Percentiles rank a stretch among this genome's conserved stretches.
These are phyloP conservation scores for Nebria salina DNA, from an alignment of 2,888 invertebrate species.

Conservation along the genomic window DNA sequence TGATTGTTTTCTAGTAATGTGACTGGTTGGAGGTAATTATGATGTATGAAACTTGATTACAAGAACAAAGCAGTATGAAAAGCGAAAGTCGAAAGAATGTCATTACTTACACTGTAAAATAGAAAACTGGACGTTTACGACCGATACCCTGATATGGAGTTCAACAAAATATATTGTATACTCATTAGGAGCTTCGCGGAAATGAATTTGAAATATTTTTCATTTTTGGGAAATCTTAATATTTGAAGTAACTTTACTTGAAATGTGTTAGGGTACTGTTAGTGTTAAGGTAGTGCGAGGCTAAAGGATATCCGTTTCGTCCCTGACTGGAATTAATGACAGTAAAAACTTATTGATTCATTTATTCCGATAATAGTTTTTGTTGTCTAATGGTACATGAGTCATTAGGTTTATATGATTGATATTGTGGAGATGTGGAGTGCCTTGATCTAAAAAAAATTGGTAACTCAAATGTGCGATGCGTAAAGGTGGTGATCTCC, in stretches of 20 bases:
- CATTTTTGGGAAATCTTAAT: background rate
- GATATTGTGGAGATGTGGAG: background rate
- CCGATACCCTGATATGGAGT: background rate
- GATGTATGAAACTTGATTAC: background rate
- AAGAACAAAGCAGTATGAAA: background rate
- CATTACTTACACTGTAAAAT: background rate
- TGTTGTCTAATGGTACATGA: background rate
- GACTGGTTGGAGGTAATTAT: background rate
- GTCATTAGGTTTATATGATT: background rate
- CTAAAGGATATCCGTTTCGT: conserved; percentile 19
- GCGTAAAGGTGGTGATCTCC: background rate
- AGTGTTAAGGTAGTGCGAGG: conserved; percentile 15
- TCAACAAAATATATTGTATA: background rate
- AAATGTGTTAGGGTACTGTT: background rate
- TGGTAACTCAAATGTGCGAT: background rate
- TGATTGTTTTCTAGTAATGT: background rate
- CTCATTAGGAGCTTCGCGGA: background rate
- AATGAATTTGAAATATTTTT: background rate
- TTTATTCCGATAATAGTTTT: background rate
- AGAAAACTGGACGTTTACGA: background rate
- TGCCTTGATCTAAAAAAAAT: background rate
- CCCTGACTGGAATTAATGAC: conserved; percentile 2
- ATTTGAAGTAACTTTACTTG: background rate
- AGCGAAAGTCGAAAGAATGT: background rate
- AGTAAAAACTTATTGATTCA: background rate